phyloP scores from a whole-genome alignment of 2,113 vertebrate species.

The Urocolius indicus region DNA sequence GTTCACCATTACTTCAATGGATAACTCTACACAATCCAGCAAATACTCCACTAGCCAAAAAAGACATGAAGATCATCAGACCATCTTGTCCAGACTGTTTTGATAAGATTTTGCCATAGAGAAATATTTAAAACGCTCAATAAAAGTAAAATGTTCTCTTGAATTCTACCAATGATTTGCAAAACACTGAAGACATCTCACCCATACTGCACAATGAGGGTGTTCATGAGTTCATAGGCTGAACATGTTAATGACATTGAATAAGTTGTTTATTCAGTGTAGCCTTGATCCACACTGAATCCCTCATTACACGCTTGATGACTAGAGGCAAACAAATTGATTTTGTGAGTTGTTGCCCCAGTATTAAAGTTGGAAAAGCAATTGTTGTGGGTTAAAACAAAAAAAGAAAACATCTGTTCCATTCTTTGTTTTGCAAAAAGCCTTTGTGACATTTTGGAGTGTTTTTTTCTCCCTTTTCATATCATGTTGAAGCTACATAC shows the following conservation, averaged over 20 bases:
- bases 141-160: neutral
- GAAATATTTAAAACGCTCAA: neutral
- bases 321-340: constrained; percentile 16
- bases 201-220: neutral
- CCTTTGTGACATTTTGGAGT: neutral
- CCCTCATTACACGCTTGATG: constrained; percentile 8
- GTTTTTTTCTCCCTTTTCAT: neutral
- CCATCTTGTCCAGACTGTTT: neutral
- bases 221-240: neutral
- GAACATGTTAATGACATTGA: constrained; percentile 12
- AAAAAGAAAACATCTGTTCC: neutral
- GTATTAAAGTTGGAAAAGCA: neutral
- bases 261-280: constrained; percentile 16
- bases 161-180: neutral
- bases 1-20: neutral
- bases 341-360: neutral
- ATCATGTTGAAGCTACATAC: neutral
- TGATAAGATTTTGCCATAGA: neutral
- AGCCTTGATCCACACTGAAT: neutral
- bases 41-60: neutral
- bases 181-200: neutral
- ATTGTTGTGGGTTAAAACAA: neutral
- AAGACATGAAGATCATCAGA: neutral
- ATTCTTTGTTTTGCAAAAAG: neutral
- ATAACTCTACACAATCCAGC: neutral